Evolutionary conservation across 2,113 vertebrate species (phyloP), one percentile per base, ranked within the genome.

Genomic region (Saccopteryx leptura): DNA sequence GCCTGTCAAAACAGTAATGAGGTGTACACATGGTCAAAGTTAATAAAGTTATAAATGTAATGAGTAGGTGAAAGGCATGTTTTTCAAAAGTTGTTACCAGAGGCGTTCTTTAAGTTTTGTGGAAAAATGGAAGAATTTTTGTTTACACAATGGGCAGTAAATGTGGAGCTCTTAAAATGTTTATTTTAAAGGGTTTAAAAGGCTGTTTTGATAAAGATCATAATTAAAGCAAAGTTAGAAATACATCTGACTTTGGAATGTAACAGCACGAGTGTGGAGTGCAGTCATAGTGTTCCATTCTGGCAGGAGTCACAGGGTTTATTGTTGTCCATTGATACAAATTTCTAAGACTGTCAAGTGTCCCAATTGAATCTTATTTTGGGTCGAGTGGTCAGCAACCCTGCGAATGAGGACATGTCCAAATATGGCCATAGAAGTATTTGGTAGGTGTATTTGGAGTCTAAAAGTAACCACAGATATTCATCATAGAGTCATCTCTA

Each of bases 31-130:
- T 74, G 56, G 4, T 93, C 60, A 79, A 66, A 74, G 18, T 88
- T 85, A 87, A 75, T 88, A 88, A 56, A 93, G 63, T 33, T 85
- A 21, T 63, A 95, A 87, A 86, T 79, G 5, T 85, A 86, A 63
- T 31, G 11, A 46, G 63, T 78, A 82, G 12, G 31, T 90, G 33
- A 90, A 78, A 93, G 21, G 8, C 48, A 12, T 46, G 23, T 80
- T 88, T 93, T 33, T 79, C 56, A 87, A 86, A 83, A 63, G 3
- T 2, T 83, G 7, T 54, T 87, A 71, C 75, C 17, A 75, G 19
- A 83, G 13, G 9, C 26, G 26, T 74, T 91, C 54, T 78, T 93
- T 69, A 69, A 81, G 21, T 69, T 84, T 92, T 93, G 31, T 78
- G 11, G 56, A 78, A 88, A 85, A 90, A 12, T 84, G 39, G 76